Base-by-base conservation (phyloP, 2,113 vertebrate species). In the Ia io region DNA sequence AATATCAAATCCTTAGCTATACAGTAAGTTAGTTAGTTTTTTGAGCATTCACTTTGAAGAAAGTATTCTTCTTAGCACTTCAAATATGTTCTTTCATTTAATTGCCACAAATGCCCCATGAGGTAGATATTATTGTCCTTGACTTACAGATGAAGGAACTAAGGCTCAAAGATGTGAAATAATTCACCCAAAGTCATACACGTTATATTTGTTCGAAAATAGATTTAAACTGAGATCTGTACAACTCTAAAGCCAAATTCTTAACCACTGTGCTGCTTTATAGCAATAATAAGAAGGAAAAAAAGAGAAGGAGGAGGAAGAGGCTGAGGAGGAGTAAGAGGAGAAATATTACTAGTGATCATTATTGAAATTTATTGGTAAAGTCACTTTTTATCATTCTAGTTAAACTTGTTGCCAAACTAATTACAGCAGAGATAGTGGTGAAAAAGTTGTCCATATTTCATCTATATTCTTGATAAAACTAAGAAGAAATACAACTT, bases 401-500 rank as follows among this genome's bases (percentile, higher is more conserved):
- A 35, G 63, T 42, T 70, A 91, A 93, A 65, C 6, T 89, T 35
- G 23, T 14, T 65, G 51, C 11, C 9, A 92, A 92, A 94, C 28
- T n/a, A 76, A 61, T 65, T 83, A 93, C 1, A 92, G 18, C 8
- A 74, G 35, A 82, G 35, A 92, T 9, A 91, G 20, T 59, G 10
- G 16, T 83, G 13, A 88, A 94, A 86, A 23, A 69, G 17, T 44
- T 85, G 74, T 30, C 35, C 13, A 65, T 35, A 1, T 85, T 25
- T 85, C 63, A 94, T 16, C 23, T 87, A 32, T 2, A 35, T 76
- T 28, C 28, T 82, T 73, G 22, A 82, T 32, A 77, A 90, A 80
- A 47, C 63, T 42, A 84, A 89, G 67, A 74, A 79, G 37, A 86
- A 93, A 69, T 44, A 73, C 22, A 94, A 78, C 51, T 82, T 93